Evolutionary conservation across 2,113 vertebrate genomes (phyloP).

Genomic region (Passerina amoena): DNA sequence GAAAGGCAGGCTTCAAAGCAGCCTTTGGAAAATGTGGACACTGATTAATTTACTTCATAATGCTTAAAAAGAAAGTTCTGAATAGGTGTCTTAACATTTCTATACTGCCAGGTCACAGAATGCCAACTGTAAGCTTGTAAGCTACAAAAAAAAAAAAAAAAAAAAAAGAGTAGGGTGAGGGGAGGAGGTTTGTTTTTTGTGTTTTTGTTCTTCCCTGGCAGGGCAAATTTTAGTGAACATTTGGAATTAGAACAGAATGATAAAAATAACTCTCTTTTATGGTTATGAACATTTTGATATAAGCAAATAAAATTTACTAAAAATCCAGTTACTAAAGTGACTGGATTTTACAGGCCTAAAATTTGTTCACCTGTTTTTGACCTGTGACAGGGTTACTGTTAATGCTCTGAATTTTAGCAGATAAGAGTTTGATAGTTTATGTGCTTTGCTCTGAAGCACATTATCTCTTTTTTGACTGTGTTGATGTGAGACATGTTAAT

Average conservation of each 20-base stretch:
- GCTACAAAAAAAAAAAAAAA: not conserved
- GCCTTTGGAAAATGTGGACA: not conserved
- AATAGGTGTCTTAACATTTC: not conserved
- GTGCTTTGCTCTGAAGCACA: not conserved
- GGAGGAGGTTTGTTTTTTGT: rapidly evolving
- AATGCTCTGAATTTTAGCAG: not conserved
- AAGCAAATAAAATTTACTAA: not conserved
- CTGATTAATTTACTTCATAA: not conserved
- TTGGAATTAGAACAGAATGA: not conserved
- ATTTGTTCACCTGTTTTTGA: not conserved
- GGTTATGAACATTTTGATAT: not conserved
- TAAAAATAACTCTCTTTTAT: not conserved
- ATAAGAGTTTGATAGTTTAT: not conserved
- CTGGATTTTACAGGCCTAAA: not conserved
- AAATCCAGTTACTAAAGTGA: not conserved
- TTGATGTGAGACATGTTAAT: not conserved
- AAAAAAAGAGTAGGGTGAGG: rapidly evolving
- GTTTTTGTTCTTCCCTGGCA: not conserved
- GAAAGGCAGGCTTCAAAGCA: not conserved
- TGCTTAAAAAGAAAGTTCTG: not conserved
- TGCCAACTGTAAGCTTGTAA: not conserved
- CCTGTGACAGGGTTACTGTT: not conserved
- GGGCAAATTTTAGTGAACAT: not conserved
- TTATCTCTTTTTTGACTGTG: rapidly evolving
- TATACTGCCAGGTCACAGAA: not conserved